Conservation (phyloP, 2,888 invertebrate genomes). For the Microctonus aethiopoides region DNA sequence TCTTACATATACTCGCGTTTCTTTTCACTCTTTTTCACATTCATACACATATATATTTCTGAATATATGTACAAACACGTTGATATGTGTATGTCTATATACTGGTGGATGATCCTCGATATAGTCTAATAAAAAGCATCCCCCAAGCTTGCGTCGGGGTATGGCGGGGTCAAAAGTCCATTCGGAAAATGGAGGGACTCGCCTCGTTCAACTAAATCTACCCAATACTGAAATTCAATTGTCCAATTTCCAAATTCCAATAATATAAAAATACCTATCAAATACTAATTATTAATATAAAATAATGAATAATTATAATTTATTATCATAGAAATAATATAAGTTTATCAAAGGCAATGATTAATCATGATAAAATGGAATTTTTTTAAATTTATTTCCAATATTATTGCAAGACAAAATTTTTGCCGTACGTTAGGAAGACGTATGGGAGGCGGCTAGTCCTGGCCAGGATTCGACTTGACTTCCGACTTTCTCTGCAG, state of each 20-base stretch:
- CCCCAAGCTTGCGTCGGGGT: conserved; percentile 52
- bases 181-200: conserved; percentile 67
- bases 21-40: not conserved
- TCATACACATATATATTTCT: conserved; percentile 23
- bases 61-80: conserved; percentile 34
- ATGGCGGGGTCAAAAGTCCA: conserved; percentile 67
- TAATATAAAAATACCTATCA: too few relatives aligned
- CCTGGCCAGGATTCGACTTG: conserved; percentile 65
- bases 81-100: conserved; percentile 34
- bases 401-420: conserved; percentile 53
- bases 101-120: conserved; percentile 56
- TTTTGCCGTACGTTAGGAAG: conserved; percentile 63
- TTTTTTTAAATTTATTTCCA: conserved; percentile 48
- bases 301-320: too few relatives aligned
- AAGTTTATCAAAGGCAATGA: too few relatives aligned
- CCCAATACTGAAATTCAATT: conserved; percentile 63
- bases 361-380: not conserved
- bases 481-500: conserved; percentile 67
- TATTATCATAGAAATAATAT: too few relatives aligned
- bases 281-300: too few relatives aligned
- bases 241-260: conserved; percentile 44
- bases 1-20: not conserved
- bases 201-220: conserved; percentile 66
- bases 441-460: conserved; percentile 65
- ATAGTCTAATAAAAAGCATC: conserved; percentile 67